phyloP scores from a whole-genome alignment of 2,797 vertebrate species.

The Periophthalmus magnuspinnatus region DNA sequence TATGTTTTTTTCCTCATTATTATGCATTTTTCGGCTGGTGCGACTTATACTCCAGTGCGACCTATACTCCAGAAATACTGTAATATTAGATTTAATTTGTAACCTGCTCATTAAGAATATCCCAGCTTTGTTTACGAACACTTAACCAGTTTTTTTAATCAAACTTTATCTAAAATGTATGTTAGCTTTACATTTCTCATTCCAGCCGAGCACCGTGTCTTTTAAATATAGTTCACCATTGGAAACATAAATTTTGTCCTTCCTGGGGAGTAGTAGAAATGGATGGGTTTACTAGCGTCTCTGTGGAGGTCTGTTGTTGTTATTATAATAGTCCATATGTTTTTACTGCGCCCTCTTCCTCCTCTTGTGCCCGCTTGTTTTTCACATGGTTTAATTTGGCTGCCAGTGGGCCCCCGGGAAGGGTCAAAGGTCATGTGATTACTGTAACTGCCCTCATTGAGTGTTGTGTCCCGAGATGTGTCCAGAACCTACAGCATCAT shows the following conservation, averaged over 20 bases:
- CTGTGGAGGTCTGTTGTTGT: constrained; percentile 6
- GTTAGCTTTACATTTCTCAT: neutral
- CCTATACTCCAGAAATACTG: too few species aligned
- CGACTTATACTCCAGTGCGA: too few species aligned
- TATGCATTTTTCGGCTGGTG: too few species aligned
- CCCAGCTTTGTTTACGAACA: neutral
- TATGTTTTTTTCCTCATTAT: too few species aligned
- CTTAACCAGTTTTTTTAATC: neutral
- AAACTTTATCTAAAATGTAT: neutral
- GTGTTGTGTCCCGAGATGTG: constrained; percentile 1
- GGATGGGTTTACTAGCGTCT: neutral
- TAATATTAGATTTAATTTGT: too few species aligned
- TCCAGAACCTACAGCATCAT: neutral
- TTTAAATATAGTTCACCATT: neutral
- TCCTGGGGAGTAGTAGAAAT: neutral
- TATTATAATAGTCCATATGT: neutral
- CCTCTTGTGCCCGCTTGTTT: neutral
- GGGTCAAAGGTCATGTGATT: constrained; percentile 17
- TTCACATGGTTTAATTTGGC: constrained; percentile 5
- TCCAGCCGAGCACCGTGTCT: neutral
- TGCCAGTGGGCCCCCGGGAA: constrained; percentile 5
- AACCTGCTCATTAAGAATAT: neutral
- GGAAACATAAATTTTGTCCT: neutral
- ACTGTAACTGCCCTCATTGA: neutral
- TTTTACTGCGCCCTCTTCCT: neutral